Evolutionary conservation across 2,888 invertebrate species (phyloP), one percentile per base, ranked within the genome.

Genomic region (Trissoscelio sp.): DNA sequence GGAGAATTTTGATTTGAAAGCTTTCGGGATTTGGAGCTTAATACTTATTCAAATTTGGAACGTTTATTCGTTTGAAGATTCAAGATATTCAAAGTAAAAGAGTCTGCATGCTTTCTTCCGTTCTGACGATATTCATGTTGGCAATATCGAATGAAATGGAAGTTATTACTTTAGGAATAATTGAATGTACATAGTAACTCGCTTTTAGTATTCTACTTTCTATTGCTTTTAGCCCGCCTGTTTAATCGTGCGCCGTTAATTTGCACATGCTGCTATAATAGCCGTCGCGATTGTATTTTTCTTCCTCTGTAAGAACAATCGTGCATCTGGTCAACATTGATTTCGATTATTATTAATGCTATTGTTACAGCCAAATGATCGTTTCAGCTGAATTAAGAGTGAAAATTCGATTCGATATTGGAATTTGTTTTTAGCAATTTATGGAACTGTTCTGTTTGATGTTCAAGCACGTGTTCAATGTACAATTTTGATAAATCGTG

Each of bases 251-350:
- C 77, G 67, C 66, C 57, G 11, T 42, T 57, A 57, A 81, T 66
- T 78, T 77, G 77, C 81, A 81, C 77, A 81, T 73, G 78, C 77
- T 81, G 51, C 72, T 81, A 64, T 67, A 70, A 75, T 51, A 44
- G 60, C 20, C 12, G 16, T n/a, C 48, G 24, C 60, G 51, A n/a
- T n/a, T 48, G 12, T 42, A 34, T 57, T 66, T 31, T 78, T 64
- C 48, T 78, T 42, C 37, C 16, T 11, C 48, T 20, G 22, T 24
- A 69, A 77, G 67, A 75, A 67, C 75, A 67, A 67, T 67, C 20
- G 28, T 51, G 53, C 42, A 53, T 62, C 51, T 69, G 57, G 37
- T 64, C 57, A 44, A 55, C 34, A 53, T 44, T 73, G 55, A 34
- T 20, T 12, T 58, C 57, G 18, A 44, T 44, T 44, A 62, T 62